A percentile compares a stretch with the other conserved stretches of the same genome.
Conservation (phyloP, 1,140 invertebrate species). For the Drosophila malerkotliana region DNA sequence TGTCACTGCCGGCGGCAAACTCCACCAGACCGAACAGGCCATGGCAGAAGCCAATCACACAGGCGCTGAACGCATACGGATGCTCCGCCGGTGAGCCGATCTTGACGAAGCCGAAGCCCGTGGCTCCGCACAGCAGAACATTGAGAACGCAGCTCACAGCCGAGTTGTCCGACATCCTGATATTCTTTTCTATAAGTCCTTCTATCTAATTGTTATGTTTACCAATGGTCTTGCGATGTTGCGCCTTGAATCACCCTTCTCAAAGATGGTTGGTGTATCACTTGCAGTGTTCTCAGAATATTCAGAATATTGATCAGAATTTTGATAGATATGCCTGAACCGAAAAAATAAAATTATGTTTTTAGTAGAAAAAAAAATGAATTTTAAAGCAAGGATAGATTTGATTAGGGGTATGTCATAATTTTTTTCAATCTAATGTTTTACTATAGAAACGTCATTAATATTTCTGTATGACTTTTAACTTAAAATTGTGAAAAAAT, state of each 20-base stretch:
- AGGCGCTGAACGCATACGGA: constrained; percentile 70
- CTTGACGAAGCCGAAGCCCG: constrained; percentile 49
- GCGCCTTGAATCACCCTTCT: background rate
- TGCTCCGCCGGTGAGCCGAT: constrained; percentile 41
- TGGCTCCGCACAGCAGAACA: constrained; percentile 56
- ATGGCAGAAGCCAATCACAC: constrained; percentile 68
- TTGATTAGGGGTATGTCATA: too few relatives aligned
- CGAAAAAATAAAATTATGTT: too few relatives aligned
- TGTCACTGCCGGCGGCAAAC: background rate
- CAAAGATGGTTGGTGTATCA: background rate
- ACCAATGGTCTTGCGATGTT: too few relatives aligned
- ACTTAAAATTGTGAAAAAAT: too few relatives aligned
- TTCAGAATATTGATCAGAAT: background rate
- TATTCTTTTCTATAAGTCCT: background rate
- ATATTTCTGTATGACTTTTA: too few relatives aligned
- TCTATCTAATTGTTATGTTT: too few relatives aligned
- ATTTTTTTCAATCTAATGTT: too few relatives aligned
- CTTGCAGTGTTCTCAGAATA: too few relatives aligned
- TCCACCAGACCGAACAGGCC: constrained; percentile 48
- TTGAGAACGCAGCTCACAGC: constrained; percentile 39
- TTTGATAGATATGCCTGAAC: background rate
- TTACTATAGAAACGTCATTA: too few relatives aligned
- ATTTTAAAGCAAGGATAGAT: too few relatives aligned
- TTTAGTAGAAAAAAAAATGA: too few relatives aligned
- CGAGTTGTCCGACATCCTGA: constrained; percentile 55